Percentiles rank a stretch among this genome's conserved stretches.
These are phyloP conservation scores for Acrossocheilus wenchowensis DNA, from an alignment of 2,797 vertebrate species.

Conservation along the genomic window DNA sequence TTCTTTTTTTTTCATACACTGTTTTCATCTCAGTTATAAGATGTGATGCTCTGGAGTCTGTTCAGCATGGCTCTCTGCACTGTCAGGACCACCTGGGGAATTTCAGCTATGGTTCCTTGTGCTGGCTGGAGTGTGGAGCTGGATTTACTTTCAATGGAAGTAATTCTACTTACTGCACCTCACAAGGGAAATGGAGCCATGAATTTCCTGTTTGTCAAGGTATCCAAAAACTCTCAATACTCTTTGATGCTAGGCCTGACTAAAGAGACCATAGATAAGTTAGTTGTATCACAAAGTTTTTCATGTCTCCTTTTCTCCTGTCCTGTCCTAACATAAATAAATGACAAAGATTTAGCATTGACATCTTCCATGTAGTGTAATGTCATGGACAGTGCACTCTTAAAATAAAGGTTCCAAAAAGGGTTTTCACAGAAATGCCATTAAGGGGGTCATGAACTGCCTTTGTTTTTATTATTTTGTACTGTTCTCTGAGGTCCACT, in stretches of 20 bases:
- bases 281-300: no score
- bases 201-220: conserved; percentile 68
- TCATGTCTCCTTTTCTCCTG: no score
- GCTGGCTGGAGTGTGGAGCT: conserved; percentile 63
- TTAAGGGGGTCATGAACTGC: no score
- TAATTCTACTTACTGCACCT: conserved; percentile 65
- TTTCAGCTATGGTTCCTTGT: conserved; percentile 68
- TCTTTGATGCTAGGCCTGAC: not conserved
- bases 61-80: conserved; percentile 54
- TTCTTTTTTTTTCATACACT: not conserved
- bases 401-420: not conserved
- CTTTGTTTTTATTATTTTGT: not conserved
- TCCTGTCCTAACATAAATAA: not conserved
- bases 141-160: conserved; percentile 69
- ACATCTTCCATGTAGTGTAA: not conserved
- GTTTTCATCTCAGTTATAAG: conserved; percentile 1
- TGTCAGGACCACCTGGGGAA: conserved; percentile 62
- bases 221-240: conserved; percentile 41
- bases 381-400: not conserved
- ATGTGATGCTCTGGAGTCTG: conserved; percentile 20
- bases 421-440: not conserved
- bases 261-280: no score
- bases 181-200: conserved; percentile 68
- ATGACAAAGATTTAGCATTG: not conserved
- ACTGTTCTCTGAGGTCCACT: not conserved